These are phyloP conservation scores for Amphilophus citrinellus DNA, from an alignment of 2,113 vertebrate genomes.

Conservation along the genomic window DNA sequence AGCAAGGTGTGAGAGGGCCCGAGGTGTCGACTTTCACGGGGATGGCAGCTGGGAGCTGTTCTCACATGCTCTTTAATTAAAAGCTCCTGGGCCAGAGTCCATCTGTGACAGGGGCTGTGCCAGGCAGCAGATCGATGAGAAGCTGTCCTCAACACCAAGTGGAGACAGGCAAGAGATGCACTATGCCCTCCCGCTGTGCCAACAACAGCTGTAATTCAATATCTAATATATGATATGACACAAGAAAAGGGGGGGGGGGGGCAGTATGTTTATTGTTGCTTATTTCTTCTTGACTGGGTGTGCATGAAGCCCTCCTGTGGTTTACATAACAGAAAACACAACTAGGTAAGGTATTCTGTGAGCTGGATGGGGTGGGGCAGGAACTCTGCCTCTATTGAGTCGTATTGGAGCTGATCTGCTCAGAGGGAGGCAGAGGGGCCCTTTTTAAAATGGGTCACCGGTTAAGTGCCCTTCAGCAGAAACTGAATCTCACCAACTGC, in stretches of 20 bases:
- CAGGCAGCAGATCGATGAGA: constrained; percentile 79
- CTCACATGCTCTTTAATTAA: constrained; percentile 86
- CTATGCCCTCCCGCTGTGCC: constrained; percentile 51
- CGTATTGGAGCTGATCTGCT: constrained; percentile 58
- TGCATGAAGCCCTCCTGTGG: constrained; percentile 59
- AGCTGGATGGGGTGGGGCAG: constrained; percentile 28
- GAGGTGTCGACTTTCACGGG: constrained; percentile 80
- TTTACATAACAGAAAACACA: constrained; percentile 52
- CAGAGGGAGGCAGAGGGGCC: constrained; percentile 66
- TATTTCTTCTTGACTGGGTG: constrained; percentile 56
- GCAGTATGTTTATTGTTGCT: constrained; percentile 58
- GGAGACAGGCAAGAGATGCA: constrained; percentile 68
- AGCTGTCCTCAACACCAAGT: constrained; percentile 72
- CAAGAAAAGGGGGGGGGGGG: constrained; percentile 19
- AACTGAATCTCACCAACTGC: constrained; percentile 79
- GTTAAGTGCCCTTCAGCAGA: constrained; percentile 80
- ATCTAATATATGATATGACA: constrained; percentile 71
- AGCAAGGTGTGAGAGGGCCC: constrained; percentile 70
- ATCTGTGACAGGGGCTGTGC: constrained; percentile 78
- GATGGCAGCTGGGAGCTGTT: constrained; percentile 82
- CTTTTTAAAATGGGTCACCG: constrained; percentile 79
- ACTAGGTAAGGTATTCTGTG: constrained; percentile 42
- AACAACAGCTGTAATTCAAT: constrained; percentile 72
- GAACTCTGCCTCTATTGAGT: constrained; percentile 58
- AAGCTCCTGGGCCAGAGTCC: constrained; percentile 81